phyloP scores from a whole-genome alignment of 2,797 vertebrate species.

The Epinephelus awoara region DNA sequence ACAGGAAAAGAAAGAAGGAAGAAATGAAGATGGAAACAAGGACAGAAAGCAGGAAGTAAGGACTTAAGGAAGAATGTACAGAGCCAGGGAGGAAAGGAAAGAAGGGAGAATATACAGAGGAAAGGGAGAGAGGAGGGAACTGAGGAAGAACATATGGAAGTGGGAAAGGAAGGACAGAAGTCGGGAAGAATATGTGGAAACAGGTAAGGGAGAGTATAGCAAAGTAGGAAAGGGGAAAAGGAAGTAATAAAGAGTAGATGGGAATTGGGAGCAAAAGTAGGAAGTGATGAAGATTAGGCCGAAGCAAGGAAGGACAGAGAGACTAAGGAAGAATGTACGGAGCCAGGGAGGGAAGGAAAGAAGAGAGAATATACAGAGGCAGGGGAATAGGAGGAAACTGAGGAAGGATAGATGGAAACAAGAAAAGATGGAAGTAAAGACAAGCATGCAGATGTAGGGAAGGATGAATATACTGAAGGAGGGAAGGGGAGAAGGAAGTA shows the following conservation, averaged over 20 bases:
- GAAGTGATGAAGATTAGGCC: neutral
- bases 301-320: neutral
- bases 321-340: no score
- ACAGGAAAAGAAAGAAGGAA: neutral
- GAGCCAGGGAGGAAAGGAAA: neutral
- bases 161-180: neutral
- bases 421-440: neutral
- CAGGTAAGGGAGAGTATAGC: neutral
- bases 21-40: neutral
- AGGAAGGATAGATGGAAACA: neutral
- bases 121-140: neutral
- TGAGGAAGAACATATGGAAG: no score
- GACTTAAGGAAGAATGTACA: neutral
- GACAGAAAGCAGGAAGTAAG: neutral
- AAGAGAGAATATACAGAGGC: neutral
- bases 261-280: no score
- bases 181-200: neutral
- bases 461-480: neutral
- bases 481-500: neutral
- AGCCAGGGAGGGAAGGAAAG: neutral
- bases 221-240: neutral
- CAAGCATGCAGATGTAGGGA: neutral
- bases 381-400: neutral
- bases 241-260: neutral
- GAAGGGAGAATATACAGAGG: neutral